Evolutionary conservation across 2,797 vertebrate species (phyloP).

Genomic region (Okamejei kenojei): DNA sequence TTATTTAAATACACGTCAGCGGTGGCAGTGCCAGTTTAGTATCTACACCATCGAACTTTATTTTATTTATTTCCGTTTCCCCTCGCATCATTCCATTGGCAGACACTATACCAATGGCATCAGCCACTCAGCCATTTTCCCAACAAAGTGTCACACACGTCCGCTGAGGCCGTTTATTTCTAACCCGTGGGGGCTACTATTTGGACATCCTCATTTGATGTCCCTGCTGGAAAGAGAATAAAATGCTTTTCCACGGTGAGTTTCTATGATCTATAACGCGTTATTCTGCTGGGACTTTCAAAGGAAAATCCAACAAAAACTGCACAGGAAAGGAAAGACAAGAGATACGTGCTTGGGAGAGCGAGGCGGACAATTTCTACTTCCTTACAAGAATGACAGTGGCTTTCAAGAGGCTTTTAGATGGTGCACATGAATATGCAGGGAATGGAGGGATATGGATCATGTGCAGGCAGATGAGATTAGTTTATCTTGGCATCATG

Average conservation of each 20-base stretch:
- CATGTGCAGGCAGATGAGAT: too few relatives aligned
- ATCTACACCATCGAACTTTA: not conserved
- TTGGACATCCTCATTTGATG: not conserved
- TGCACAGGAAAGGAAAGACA: not conserved
- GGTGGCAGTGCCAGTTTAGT: not conserved
- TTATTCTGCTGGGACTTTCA: not conserved
- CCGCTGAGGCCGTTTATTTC: not conserved
- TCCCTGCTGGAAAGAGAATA: not conserved
- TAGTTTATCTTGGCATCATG: too few relatives aligned
- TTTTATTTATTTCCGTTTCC: too few relatives aligned
- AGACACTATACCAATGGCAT: not conserved
- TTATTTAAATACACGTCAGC: not conserved
- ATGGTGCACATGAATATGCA: too few relatives aligned
- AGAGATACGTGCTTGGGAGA: not conserved
- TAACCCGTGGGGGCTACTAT: not conserved
- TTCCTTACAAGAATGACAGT: not conserved
- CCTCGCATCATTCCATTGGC: not conserved
- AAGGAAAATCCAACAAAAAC: not conserved
- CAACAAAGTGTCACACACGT: not conserved
- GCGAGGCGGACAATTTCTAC: not conserved
- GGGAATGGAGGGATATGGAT: too few relatives aligned
- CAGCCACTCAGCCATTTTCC: not conserved
- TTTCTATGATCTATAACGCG: not conserved
- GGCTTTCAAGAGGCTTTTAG: too few relatives aligned
- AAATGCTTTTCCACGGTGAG: not conserved